Evolutionary conservation across 2,113 vertebrate genomes (phyloP), one percentile per base, ranked within the genome.

Genomic region (Sinocyclocheilus anophthalmus): DNA sequence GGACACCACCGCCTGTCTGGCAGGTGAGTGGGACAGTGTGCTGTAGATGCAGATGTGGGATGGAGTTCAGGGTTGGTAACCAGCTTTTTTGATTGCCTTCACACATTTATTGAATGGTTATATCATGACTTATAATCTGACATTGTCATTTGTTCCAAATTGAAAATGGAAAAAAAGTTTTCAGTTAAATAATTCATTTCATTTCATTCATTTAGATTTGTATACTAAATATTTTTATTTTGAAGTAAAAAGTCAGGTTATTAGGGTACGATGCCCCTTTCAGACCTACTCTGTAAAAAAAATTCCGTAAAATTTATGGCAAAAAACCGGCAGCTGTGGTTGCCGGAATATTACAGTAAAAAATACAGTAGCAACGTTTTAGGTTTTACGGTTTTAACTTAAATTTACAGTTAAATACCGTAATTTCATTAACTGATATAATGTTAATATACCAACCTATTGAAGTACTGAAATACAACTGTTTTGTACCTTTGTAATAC

Each of bases 1-100:
- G 53, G 98, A 99, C 92, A 97, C 97, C 5, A 96, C 96, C 0
- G 98, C 97, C 91, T 99, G 98, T 89, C 95, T 98, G 33, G 97
- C 98, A 0, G 97, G 98, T 99, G 65, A 93, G 92, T 10, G 72
- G n/a, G 30, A 24, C 10, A n/a, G 20, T 10, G 37, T 37, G 76
- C 14, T 18, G 24, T 53, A 30, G 76, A 26, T 55, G 53, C 53
- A 55, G 53, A 55, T 55, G 13, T 50, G 14, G 50, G 50, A 13
- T 53, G 9, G 22, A 42, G 65, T 16, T 30, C 14, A 39, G 70
- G 39, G 70, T 20, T 73, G 65, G 30, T 70, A 65, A 65, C 1
- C 67, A 20, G 70, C 1, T 37, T 12, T 18, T 42, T 42, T 73
- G 37, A 45, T 18, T 69, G 26, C 30, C 65, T 69, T 37, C 2